Evolutionary conservation across 2,113 vertebrate species (phyloP), one percentile per base, ranked within the genome.

Genomic region (Poecilia latipinna): DNA sequence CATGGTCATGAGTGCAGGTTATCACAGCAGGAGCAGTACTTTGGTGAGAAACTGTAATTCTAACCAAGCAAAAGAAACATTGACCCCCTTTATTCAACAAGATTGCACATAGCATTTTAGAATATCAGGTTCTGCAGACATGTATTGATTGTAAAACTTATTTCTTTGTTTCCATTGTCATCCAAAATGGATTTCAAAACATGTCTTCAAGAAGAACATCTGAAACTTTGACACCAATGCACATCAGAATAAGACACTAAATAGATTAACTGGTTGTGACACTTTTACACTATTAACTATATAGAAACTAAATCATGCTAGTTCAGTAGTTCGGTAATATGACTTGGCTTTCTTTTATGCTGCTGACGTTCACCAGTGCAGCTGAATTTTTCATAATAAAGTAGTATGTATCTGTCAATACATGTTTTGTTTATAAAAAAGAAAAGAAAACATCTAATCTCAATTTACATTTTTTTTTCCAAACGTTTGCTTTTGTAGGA

Each of bases 401-500:
- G 10, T 37, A 11, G 35, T 10, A 57, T 26, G 22, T 17, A 26
- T 65, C 7, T 17, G 44, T 48, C 4, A 48, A 17, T 48, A 19
- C 5, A 48, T 48, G 17, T 4, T 37, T 37, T 35, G 8, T 37
- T 42, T 42, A 4, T 42, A 48, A 35, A 35, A 8, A 35, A 8
- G 7, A 33, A 35, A 12, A 44, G 22, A 61, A 17, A n/a, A 12
- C 3, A 33, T 60, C 26, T 4, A 12, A 35, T 70, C 62, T 32
- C 32, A 13, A 26, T 32, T 79, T 19, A 65, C 1, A 1, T 78
- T 29, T 37, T 39, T 83, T 61, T 26, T 26, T 26, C 39, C 12
- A 22, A 35, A 54, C 71, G 63, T 74, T 48, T 4, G 65, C 91
- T 68, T 93, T 80, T 88, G 71, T 90, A 98, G 97, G 97, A 96